Percentiles rank a stretch among this genome's conserved stretches.
Conservation (phyloP, 2,888 invertebrate genomes). For the Torymus texanus region DNA sequence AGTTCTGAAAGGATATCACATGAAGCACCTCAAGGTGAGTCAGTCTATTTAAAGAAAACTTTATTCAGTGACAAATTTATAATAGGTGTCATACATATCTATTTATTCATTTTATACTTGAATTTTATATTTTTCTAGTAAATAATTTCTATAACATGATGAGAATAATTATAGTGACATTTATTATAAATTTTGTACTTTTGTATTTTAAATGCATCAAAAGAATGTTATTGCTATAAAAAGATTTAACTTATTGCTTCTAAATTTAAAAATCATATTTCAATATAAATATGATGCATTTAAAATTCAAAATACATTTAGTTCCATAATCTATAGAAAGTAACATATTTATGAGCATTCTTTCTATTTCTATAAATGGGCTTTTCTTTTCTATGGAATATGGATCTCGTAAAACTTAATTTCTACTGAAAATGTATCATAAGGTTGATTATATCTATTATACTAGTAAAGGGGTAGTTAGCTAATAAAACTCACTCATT, state of each 20-base stretch:
- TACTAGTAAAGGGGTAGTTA: conserved; percentile 65
- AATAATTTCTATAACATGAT: neutral
- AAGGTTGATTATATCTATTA: conserved; percentile 47
- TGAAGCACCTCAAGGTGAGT: conserved; percentile 66
- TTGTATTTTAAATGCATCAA: conserved; percentile 40
- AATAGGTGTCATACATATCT: conserved; percentile 44
- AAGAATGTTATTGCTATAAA: conserved; percentile 6
- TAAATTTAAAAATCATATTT: neutral
- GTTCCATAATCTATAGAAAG: conserved; percentile 56
- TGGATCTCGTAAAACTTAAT: conserved; percentile 50
- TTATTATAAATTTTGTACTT: conserved; percentile 28
- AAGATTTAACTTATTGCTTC: too few relatives aligned
- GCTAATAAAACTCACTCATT: conserved; percentile 63
- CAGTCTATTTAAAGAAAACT: conserved; percentile 30
- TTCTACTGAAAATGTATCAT: conserved; percentile 48
- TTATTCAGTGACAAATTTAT: conserved; percentile 10
- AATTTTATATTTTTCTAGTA: neutral
- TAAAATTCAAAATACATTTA: conserved; percentile 28
- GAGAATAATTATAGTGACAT: conserved; percentile 27
- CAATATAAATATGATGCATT: conserved; percentile 29
- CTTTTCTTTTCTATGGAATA: conserved; percentile 56
- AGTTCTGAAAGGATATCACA: conserved; percentile 72
- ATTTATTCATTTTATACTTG: neutral
- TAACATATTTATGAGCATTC: conserved; percentile 30
- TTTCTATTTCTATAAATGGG: conserved; percentile 32